phyloP scores from a whole-genome alignment of 2,797 vertebrate genomes.

The Enteromius afrohamiltoni region DNA sequence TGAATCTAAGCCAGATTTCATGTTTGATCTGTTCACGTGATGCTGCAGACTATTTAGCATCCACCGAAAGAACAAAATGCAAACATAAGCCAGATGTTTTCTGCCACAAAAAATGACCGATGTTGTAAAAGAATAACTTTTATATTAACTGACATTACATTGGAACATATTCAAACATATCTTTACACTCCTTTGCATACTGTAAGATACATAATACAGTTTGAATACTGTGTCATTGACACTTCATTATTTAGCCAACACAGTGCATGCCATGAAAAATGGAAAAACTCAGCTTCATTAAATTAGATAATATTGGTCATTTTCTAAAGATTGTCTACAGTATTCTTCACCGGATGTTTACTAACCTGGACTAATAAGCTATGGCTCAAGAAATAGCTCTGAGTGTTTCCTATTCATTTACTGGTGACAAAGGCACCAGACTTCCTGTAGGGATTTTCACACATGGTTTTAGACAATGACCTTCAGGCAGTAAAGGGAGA shows the following conservation, averaged over 20 bases:
- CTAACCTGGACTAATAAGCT: neutral
- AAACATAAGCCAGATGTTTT: no score
- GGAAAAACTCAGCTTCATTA: neutral
- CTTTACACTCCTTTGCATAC: no score
- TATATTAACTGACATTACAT: no score
- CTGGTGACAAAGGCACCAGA: neutral
- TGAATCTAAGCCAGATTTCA: neutral
- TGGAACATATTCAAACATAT: no score
- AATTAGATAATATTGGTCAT: neutral
- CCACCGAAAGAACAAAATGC: no score
- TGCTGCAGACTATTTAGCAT: no score
- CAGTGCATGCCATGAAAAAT: neutral
- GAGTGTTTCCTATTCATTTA: slow-evolving; percentile 3
- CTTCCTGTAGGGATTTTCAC: neutral
- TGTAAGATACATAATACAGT: no score
- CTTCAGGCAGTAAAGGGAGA: neutral
- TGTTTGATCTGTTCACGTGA: neutral
- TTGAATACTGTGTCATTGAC: no score
- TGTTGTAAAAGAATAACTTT: no score
- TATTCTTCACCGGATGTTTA: neutral
- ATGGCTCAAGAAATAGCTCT: neutral
- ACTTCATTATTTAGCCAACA: neutral
- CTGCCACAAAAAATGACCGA: no score
- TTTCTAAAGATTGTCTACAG: neutral
- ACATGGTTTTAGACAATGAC: slow-evolving; percentile 17